phyloP scores from a whole-genome alignment of 2,113 vertebrate genomes.

The Periophthalmodon schlosseri region DNA sequence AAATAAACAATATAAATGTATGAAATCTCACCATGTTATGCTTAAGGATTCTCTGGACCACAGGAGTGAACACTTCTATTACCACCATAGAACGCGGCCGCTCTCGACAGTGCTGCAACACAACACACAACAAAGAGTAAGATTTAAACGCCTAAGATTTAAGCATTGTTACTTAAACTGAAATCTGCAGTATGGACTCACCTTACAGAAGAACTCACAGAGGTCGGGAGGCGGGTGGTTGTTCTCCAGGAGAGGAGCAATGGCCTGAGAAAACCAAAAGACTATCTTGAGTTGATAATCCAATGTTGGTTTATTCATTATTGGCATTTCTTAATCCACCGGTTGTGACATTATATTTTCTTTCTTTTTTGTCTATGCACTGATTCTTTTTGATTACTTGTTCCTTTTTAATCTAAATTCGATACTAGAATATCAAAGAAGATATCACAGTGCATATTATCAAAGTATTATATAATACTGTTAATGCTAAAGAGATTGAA shows the following conservation, averaged over 20 bases:
- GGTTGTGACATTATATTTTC: background rate
- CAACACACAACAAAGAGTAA: background rate
- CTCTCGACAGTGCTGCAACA: conserved; percentile 93
- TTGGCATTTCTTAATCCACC: no score
- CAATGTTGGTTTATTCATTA: no score
- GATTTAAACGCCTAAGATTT: background rate
- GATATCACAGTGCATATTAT: background rate
- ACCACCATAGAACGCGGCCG: conserved; percentile 98
- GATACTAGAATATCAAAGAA: background rate
- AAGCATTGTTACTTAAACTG: background rate
- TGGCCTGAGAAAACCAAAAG: conserved; percentile 79
- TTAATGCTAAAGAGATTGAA: background rate
- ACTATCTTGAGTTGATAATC: background rate
- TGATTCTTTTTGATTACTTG: background rate
- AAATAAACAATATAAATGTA: background rate
- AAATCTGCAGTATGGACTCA: conserved; percentile 57
- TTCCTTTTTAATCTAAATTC: background rate
- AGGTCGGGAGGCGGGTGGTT: conserved; percentile 98
- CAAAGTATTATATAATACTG: background rate
- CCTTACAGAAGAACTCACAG: conserved; percentile 99
- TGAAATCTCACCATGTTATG: conserved; percentile 92
- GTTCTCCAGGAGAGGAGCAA: conserved; percentile 98
- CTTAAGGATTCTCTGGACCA: conserved; percentile 99
- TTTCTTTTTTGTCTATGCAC: background rate
- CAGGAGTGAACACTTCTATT: conserved; percentile 97